phyloP scores from a whole-genome alignment of 2,797 vertebrate genomes.

The Hylomyscus alleni region DNA sequence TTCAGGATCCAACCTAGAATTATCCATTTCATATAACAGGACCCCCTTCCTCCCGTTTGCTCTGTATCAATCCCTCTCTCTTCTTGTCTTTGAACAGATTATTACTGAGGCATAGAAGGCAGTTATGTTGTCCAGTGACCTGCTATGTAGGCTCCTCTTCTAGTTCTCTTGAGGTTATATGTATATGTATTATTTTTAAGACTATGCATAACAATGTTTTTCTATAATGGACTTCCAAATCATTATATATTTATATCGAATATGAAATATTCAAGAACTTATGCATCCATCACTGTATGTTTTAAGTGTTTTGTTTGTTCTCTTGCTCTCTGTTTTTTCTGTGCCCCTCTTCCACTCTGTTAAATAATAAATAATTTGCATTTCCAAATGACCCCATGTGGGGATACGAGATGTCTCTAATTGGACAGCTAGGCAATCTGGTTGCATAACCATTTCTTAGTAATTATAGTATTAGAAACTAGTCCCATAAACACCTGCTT shows the following conservation, averaged over 20 bases:
- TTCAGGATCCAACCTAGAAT: not conserved
- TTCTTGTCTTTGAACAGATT: not conserved
- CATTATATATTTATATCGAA: not conserved
- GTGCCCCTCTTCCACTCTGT: not conserved
- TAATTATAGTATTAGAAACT: not conserved
- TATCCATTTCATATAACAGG: not conserved
- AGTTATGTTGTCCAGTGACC: not conserved
- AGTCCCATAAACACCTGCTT: constrained; percentile 31
- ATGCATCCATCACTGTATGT: not conserved
- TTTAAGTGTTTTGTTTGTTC: not conserved
- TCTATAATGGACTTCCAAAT: not conserved
- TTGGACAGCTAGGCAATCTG: not conserved
- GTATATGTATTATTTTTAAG: constrained; percentile 27
- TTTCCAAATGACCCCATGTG: not conserved
- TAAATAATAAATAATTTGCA: not conserved
- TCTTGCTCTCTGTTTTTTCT: not conserved
- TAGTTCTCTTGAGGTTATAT: not conserved
- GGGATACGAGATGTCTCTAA: not conserved
- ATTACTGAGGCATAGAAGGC: not conserved
- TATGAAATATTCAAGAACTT: not conserved
- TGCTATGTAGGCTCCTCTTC: not conserved
- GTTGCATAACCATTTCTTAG: constrained; percentile 23
- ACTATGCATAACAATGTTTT: not conserved
- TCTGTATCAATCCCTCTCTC: not conserved
- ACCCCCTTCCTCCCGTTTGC: not conserved